Conservation (phyloP, 1,140 invertebrate species). For the Orius laevigatus region DNA sequence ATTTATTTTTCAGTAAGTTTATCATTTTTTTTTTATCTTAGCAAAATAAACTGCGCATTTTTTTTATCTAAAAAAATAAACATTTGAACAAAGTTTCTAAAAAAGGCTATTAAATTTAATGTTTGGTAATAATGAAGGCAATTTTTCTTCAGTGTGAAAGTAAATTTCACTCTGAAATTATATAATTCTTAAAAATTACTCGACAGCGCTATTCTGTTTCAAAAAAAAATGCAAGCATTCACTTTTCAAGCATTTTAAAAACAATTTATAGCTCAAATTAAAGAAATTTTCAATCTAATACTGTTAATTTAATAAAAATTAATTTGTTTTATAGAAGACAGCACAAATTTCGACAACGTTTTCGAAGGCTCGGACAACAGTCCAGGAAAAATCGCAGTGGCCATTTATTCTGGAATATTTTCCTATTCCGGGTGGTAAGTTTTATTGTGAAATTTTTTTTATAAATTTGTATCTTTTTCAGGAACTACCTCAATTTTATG, state of each 20-base stretch:
- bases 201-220: too few relatives aligned
- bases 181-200: too few relatives aligned
- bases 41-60: neutral
- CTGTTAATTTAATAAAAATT: neutral
- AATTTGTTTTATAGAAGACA: constrained; percentile 28
- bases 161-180: too few relatives aligned
- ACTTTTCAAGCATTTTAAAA: too few relatives aligned
- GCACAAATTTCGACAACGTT: constrained; percentile 56
- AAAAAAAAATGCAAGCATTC: constrained; percentile 25
- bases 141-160: too few relatives aligned
- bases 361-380: constrained; percentile 65
- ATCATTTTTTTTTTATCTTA: neutral
- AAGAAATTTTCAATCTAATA: too few relatives aligned
- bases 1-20: constrained; percentile 26
- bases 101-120: constrained; percentile 5
- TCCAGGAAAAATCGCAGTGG: constrained; percentile 70
- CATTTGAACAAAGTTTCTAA: neutral
- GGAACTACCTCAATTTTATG: constrained; percentile 93
- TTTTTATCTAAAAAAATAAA: constrained; percentile 21
- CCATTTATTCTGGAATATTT: constrained; percentile 90
- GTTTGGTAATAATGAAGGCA: too few relatives aligned
- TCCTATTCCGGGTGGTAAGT: constrained; percentile 87
- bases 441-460: constrained; percentile 3
- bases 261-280: too few relatives aligned
- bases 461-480: constrained; percentile 26